phyloP scores from a whole-genome alignment of 2,797 vertebrate genomes.

The Leptatherina wallacei region DNA sequence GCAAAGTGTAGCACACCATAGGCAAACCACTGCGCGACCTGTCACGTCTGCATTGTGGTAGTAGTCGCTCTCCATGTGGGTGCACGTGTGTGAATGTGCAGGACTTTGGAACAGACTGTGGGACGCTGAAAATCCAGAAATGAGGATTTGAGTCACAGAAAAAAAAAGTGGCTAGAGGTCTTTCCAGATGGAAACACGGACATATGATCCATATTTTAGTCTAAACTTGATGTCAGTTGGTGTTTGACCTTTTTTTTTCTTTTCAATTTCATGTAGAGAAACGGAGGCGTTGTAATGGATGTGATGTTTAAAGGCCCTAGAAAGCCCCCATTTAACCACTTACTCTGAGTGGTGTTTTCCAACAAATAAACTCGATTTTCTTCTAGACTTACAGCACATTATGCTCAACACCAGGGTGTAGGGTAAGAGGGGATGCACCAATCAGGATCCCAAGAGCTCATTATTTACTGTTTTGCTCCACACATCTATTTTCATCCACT shows the following conservation, averaged over 20 bases:
- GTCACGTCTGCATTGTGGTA: background rate
- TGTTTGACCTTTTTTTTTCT: no score
- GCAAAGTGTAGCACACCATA: constrained; percentile 24
- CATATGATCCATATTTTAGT: background rate
- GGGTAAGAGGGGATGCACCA: no score
- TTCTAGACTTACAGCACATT: background rate
- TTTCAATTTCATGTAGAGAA: background rate
- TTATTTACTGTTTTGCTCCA: background rate
- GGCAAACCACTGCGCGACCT: no score
- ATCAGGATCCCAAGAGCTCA: background rate
- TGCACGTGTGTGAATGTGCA: background rate
- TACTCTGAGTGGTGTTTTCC: background rate
- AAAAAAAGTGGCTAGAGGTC: background rate
- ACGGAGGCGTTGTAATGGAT: no score
- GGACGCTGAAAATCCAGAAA: constrained; percentile 6
- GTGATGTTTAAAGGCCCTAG: background rate
- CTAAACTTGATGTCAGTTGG: background rate
- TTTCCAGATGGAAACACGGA: background rate
- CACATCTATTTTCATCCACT: background rate
- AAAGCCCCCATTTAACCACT: background rate
- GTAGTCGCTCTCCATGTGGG: background rate
- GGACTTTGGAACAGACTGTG: background rate
- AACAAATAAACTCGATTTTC: background rate
- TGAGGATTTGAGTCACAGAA: no score
- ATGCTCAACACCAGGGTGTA: background rate